phyloP scores from a whole-genome alignment of 2,888 invertebrate species.

The Trichopria drosophilae region DNA sequence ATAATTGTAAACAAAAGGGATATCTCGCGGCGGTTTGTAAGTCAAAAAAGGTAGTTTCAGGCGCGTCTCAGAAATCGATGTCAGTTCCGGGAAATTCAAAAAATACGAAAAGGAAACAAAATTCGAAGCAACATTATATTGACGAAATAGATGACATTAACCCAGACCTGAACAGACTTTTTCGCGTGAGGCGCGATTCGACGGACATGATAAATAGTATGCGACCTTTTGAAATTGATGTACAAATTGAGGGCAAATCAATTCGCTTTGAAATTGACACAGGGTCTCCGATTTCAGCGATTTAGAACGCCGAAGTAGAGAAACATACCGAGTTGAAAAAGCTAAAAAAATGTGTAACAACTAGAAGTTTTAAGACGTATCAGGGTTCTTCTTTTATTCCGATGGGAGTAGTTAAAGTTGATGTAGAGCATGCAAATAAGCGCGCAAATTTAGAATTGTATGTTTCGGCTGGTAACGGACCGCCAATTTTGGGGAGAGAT shows the following conservation, averaged over 20 bases:
- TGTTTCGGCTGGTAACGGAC: conserved; percentile 23
- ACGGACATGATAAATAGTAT: too few species aligned
- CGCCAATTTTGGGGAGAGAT: conserved; percentile 25
- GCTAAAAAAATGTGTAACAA: neutral
- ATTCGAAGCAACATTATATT: too few species aligned
- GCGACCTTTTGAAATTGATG: neutral
- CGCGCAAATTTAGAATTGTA: conserved; percentile 15
- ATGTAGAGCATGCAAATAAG: neutral
- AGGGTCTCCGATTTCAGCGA: conserved; percentile 29
- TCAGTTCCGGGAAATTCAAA: neutral
- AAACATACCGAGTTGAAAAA: conserved; percentile 1
- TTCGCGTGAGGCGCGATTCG: too few species aligned
- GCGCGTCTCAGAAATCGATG: too few species aligned
- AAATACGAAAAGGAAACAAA: too few species aligned
- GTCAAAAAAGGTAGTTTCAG: neutral
- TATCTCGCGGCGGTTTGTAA: conserved; percentile 7
- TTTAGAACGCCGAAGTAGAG: conserved; percentile 9
- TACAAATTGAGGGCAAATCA: conserved; percentile 8
- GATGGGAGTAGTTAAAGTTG: conserved; percentile 9
- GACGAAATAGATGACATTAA: too few species aligned
- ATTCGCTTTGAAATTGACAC: conserved; percentile 26
- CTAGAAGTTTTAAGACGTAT: conserved; percentile 20
- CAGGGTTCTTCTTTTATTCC: conserved; percentile 21
- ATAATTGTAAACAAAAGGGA: conserved; percentile 7
- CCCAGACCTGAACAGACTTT: too few species aligned